Evolutionary conservation across 2,888 invertebrate genomes (phyloP), one percentile per base, ranked within the genome.

Genomic region (Acanthosoma haemorrhoidale): DNA sequence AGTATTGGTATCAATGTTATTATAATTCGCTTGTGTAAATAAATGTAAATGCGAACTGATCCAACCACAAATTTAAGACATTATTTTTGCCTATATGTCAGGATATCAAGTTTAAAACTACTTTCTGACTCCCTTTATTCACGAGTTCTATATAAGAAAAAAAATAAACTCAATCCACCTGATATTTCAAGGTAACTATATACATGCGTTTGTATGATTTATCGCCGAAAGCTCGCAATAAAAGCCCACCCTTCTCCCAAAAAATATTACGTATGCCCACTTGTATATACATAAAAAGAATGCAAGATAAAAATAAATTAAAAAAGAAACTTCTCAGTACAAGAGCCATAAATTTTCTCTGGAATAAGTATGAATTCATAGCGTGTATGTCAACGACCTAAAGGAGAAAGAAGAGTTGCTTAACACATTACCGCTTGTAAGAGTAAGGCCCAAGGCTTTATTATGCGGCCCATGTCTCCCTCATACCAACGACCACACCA

Each of bases 341-440:
- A 60, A 2, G 32, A 29, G 1, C 32, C 60, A 60, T 60, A 60
- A 60, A 60, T 60, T 32, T 11, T 18, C 18, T 34, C 9, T 13
- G 29, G 32, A 60, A 60, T 60, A 60, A 60, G 60, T 60, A 32
- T 60, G 60, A 60, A 60, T 60, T 16, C 60, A 60, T 59, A 59
- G 9, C 11, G 29, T 3, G 31, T 11, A n/a, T 15, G 59, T 13
- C 31, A 31, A 8, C 4, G 32, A 5, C 3, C 34, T 1, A 3
- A n/a, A 2, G 32, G 51, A 25, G 60, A 32, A 1, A 36, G 60
- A 60, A 31, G 32, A 60, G 32, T 60, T 32, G 25, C 60, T 36
- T 31, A 60, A 60, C 51, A 51, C 51, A 51, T 51, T 51, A 51
- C 51, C 25, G 25, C 51, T 51, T 51, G 51, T 51, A 51, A 51